Conservation (phyloP, 2,888 invertebrate genomes). For the Apamea sordens region DNA sequence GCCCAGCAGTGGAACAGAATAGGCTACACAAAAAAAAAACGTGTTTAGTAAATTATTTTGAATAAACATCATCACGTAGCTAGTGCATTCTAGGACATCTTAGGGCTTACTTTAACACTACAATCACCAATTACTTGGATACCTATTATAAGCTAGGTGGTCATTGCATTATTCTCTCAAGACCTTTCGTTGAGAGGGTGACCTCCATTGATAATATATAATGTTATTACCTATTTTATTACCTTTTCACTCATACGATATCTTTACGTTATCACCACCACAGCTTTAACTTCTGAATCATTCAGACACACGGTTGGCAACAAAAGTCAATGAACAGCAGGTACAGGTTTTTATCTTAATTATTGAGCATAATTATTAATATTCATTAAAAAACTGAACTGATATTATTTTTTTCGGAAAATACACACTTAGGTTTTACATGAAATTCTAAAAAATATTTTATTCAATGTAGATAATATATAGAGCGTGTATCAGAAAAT, state of each 20-base stretch:
- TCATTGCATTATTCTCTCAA: neutral
- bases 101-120: too few relatives aligned
- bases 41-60: neutral
- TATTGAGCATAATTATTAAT: neutral
- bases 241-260: neutral
- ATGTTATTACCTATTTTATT: neutral
- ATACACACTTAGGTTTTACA: too few relatives aligned
- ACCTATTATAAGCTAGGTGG: neutral
- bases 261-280: neutral
- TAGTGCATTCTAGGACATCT: neutral
- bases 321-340: neutral
- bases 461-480: neutral
- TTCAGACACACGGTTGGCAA: neutral
- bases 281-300: neutral
- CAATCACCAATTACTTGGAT: too few relatives aligned
- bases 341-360: neutral
- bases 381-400: too few relatives aligned
- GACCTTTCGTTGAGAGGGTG: neutral
- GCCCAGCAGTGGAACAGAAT: too few relatives aligned
- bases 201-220: neutral
- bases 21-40: too few relatives aligned
- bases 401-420: too few relatives aligned
- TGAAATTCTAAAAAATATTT: too few relatives aligned
- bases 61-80: neutral
- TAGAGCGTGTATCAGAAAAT: too few relatives aligned